Base-by-base conservation (phyloP, 2,888 invertebrate genomes). In the Rotaria socialis region DNA sequence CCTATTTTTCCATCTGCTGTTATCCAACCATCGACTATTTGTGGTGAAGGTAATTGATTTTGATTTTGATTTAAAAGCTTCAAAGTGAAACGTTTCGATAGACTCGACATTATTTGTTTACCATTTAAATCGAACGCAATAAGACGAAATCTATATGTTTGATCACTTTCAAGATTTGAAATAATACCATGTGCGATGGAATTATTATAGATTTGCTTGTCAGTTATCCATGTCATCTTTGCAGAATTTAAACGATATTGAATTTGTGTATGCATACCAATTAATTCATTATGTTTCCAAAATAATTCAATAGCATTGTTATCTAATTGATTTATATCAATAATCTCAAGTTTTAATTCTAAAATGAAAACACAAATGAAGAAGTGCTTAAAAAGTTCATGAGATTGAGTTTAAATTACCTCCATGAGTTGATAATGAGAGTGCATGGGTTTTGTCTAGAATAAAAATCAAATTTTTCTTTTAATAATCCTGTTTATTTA, bases 11-110 rank as follows among this genome's bases (percentile, higher is more conserved):
- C 80, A 16, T 85, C 27, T 35, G 75, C n/a, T 56, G 85, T 80
- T 47, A 85, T 85, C 85, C 86, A 85, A 41, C 75, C 55, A 56
- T 86, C 85, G 3, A 80, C 47, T 50, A 86, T 86, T 55, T 85
- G 86, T 19, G 84, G 58, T 2, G 55, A 24, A 41, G 85, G 74
- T 43, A 85, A 41, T 43, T 74, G 19, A 0, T 35, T 35, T 35
- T 74, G 19, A 0, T 75, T 41, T 52, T 19, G 74, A 14, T 55
- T 27, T 2, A 55, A 47, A 35, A n/a, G 22, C 24, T 85, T 75
- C 3, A 86, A 41, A 27, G 35, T 56, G 80, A 80, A 86, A 60
- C 85, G 74, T 14, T 75, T 24, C 19, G 80, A 22, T 60, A 43
- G 8, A 60, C 75, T 80, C 16, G 43, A n/a, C 16, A 75, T 56